These are phyloP conservation scores for Brachirus orientalis DNA, from an alignment of 2,113 vertebrate species.

Conservation along the genomic window DNA sequence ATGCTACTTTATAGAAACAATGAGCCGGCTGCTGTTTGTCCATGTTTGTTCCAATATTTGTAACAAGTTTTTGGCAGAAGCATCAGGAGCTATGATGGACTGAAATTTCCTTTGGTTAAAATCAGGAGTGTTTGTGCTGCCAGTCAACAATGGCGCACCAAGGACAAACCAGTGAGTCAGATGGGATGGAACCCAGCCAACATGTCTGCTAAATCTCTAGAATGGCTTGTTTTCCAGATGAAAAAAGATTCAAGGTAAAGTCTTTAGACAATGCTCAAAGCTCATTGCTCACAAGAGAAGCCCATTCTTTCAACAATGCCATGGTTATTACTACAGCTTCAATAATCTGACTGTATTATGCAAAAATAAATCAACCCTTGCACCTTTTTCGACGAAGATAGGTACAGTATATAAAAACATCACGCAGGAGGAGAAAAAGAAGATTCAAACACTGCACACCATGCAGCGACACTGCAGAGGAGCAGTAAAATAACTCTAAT, in stretches of 20 bases:
- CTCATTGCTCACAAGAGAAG: conserved; percentile 14
- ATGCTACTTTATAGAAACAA: background rate
- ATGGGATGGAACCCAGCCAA: conserved; percentile 26
- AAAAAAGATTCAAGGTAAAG: conserved; percentile 13
- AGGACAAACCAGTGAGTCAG: conserved; percentile 30
- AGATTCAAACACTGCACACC: conserved; percentile 25
- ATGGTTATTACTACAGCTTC: background rate
- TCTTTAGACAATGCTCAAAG: background rate
- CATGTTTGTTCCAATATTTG: background rate
- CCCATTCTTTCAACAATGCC: conserved; percentile 14
- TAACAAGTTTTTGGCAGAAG: conserved; percentile 15
- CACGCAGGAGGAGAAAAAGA: conserved; percentile 16
- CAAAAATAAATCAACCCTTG: background rate
- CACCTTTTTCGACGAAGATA: background rate
- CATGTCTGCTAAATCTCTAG: conserved; percentile 37
- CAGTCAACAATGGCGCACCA: conserved; percentile 41
- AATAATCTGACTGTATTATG: conserved; percentile 9
- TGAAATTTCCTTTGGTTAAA: conserved; percentile 16
- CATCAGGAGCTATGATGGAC: background rate
- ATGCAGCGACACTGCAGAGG: conserved; percentile 44
- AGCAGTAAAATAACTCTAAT: conserved; percentile 59
- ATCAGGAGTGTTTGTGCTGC: conserved; percentile 29
- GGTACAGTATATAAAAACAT: conserved; percentile 3
- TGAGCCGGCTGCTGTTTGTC: background rate
- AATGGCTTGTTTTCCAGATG: conserved; percentile 71